phyloP scores from a whole-genome alignment of 2,113 vertebrate species.

The Paracanthobrama guichenoti region DNA sequence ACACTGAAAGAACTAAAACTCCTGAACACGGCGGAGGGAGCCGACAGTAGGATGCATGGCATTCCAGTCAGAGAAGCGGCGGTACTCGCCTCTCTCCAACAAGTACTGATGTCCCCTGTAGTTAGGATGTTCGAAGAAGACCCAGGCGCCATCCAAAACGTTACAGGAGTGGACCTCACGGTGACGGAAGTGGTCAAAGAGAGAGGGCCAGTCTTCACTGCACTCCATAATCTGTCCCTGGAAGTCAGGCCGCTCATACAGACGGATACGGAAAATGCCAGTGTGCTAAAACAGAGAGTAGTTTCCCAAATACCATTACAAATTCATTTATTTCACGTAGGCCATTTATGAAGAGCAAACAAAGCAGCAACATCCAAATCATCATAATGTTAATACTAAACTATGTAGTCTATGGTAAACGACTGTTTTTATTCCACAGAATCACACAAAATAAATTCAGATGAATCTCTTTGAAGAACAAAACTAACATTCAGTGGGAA shows the following conservation, averaged over 20 bases:
- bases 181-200: slow-evolving; percentile 62
- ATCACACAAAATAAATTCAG: neutral
- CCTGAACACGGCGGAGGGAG: slow-evolving; percentile 60
- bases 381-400: neutral
- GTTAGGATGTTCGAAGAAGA: slow-evolving; percentile 65
- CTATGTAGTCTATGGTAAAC: neutral
- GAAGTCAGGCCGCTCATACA: slow-evolving; percentile 62
- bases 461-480: too few species aligned
- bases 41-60: slow-evolving; percentile 61
- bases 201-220: slow-evolving; percentile 60
- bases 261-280: slow-evolving; percentile 1
- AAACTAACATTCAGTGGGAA: neutral
- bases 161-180: slow-evolving; percentile 63
- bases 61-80: slow-evolving; percentile 66
- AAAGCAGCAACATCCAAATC: too few species aligned
- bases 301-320: neutral
- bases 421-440: too few species aligned
- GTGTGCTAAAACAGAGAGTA: slow-evolving; percentile 3
- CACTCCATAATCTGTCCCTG: slow-evolving; percentile 62
- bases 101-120: slow-evolving; percentile 69
- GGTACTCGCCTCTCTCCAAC: slow-evolving; percentile 69
- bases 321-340: neutral
- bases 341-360: neutral
- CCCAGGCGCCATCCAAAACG: slow-evolving; percentile 67
- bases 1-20: slow-evolving; percentile 31